phyloP scores from a whole-genome alignment of 92 coral and sea anemone genomes.

The Palythoa caribaeorum region DNA sequence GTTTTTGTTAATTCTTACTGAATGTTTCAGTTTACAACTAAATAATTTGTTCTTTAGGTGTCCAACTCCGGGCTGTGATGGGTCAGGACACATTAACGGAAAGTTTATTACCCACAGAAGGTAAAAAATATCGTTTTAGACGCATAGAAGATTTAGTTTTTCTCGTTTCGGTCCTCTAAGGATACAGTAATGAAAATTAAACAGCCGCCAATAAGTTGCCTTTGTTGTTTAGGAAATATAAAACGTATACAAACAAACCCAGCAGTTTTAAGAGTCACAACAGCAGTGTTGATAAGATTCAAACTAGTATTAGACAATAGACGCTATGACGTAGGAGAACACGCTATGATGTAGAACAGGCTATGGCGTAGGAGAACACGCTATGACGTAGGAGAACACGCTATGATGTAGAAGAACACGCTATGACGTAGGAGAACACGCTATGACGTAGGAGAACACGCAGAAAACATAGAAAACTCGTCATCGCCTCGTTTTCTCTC shows the following conservation, averaged over 20 bases:
- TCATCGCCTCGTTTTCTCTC: too few species aligned
- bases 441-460: background rate
- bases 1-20: background rate
- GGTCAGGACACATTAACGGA: slow-evolving; percentile 96
- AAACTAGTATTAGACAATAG: too few species aligned
- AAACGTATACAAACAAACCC: too few species aligned
- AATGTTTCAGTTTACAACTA: background rate
- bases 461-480: background rate
- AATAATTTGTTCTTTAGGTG: slow-evolving; percentile 59
- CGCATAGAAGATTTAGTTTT: background rate
- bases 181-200: too few species aligned
- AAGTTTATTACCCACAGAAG: slow-evolving; percentile 97
- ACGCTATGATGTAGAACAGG: background rate
- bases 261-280: too few species aligned
- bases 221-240: too few species aligned
- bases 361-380: too few species aligned
- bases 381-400: background rate
- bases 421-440: background rate
- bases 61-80: slow-evolving; percentile 98
- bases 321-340: background rate
- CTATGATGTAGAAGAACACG: background rate
- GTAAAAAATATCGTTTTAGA: slow-evolving; percentile 48
- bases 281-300: too few species aligned
- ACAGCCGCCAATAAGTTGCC: too few species aligned
- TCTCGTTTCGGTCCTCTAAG: background rate